Base-by-base conservation (phyloP, 1,140 invertebrate genomes). In the Calliphora vicina region DNA sequence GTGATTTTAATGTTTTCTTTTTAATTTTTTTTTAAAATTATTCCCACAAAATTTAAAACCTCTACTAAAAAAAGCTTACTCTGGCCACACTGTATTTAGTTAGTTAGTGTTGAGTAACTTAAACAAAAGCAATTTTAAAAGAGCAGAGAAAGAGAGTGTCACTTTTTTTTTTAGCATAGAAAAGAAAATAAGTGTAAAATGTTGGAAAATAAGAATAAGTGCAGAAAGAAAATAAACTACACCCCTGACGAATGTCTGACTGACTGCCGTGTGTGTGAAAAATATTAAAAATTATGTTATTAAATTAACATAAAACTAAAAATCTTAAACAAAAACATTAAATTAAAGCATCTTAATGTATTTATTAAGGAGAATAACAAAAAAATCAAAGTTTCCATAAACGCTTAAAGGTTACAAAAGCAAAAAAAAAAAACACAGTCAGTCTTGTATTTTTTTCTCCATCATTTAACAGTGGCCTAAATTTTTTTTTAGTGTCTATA, bases 171-270 rank as follows among this genome's bases (percentile, higher is more conserved):
- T 78, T 43, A 45, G 74, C 35, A 78, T 25, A 43, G 20, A 12
- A n/a, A 78, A 45, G 74, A 78, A 45, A 25, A 35, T 42, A 43
- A 78, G n/a, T 43, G 42, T 3, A 78, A 78, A 67, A 67, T 23
- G 20, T 78, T 26, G 35, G 35, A 43, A 78, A 78, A 78, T 15
- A 78, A 45, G 74, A 78, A 78, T 78, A 78, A 78, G 42, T 78
- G 74, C 74, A 78, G 74, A 78, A 78, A 78, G 74, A 78, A 78
- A 78, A 78, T 78, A 78, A 78, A 78, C 74, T 78, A 78, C 74
- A 78, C 74, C 74, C 74, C 74, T 23, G 74, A 78, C 74, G 35
- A 78, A 78, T 43, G 74, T 78, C 74, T 78, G 74, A 76, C 73
- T 76, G 73, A 25, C 74, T 78, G 35, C 74, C 42, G 74, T 76